A percentile compares a stretch with the other conserved stretches of the same genome.
These are phyloP conservation scores for Eidolon helvum DNA, from an alignment of 2,113 vertebrate genomes.

Conservation along the genomic window DNA sequence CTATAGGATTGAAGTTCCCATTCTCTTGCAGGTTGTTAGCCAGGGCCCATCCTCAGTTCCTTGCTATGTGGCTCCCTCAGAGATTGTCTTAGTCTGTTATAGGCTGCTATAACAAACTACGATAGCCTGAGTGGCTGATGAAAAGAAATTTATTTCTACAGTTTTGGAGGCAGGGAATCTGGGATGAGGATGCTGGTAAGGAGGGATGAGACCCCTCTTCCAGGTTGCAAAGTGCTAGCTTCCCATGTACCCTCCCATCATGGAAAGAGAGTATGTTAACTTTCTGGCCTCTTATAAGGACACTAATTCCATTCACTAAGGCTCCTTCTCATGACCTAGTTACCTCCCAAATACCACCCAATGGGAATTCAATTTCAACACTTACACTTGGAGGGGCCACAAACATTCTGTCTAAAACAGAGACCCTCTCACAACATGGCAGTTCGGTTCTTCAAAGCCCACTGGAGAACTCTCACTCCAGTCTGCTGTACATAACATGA, in stretches of 20 bases:
- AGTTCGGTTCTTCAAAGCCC: not conserved
- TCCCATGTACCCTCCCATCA: not conserved
- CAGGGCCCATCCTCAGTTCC: not conserved
- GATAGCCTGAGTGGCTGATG: not conserved
- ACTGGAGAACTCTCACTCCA: not conserved
- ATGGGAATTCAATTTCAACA: not conserved
- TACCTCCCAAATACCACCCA: no score
- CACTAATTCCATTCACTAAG: not conserved
- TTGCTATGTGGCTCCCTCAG: not conserved
- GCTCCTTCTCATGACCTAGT: not conserved
- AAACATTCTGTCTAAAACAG: not conserved
- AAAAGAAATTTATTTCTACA: not conserved
- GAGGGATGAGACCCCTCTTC: not conserved
- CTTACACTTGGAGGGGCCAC: not conserved
- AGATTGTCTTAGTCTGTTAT: not conserved
- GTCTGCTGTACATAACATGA: not conserved
- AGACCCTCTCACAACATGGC: not conserved
- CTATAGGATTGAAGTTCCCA: not conserved
- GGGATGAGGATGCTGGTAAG: not conserved
- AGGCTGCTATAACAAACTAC: not conserved
- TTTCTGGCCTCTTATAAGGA: not conserved
- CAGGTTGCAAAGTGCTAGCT: not conserved
- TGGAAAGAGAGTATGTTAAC: not conserved
- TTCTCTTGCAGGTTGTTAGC: not conserved
- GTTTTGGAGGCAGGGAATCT: not conserved